Base-by-base conservation (phyloP, 2,797 vertebrate species). In the Lutjanus argentimaculatus region DNA sequence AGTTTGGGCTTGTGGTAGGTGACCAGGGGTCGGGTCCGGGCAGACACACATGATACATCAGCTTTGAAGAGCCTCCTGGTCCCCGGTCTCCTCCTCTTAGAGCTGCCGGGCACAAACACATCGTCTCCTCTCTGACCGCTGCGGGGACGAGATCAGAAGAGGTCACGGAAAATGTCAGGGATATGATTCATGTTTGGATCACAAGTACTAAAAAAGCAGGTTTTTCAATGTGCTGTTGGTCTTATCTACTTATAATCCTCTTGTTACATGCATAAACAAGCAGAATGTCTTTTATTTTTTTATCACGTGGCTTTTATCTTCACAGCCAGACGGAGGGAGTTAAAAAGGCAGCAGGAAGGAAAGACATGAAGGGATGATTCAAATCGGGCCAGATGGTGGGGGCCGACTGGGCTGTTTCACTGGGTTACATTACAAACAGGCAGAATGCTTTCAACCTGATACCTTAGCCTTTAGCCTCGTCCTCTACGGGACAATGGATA, bases 1-100 rank as follows among this genome's bases (percentile, higher is more conserved):
- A 98, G 95, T 75, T 93, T 97, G 80, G 96, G 96, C 88, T 96
- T 99, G 93, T 97, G 95, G 93, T 97, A 97, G 57, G 95, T 93
- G 45, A 96, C 92, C 77, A 98, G 94, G 0, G 98, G 97, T 76
- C 97, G 96, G 6, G 97, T 97, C 49, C 98, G 95, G 62, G 98
- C 98, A 72, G 96, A 97, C 42, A 96, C 95, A 25, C 92, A 95
- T 14, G 93, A 93, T 16, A 71, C 53, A 62, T 95, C 90, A 59
- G 93, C 53, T 55, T 94, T 93, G 58, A 93, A 85, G 85, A 94
- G 91, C 71, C 90, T 95, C 72, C 88, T 91, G 72, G 94, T 95
- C 75, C 89, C 93, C 80, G 90, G 93, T 85, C 94, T 96, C 93
- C 94, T 97, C 90, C 96, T 97, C 89, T 93, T 95, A 56, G 83